Evolutionary conservation across 2,113 vertebrate genomes (phyloP), one percentile per base, ranked within the genome.

Genomic region (Pachyramphus minor): DNA sequence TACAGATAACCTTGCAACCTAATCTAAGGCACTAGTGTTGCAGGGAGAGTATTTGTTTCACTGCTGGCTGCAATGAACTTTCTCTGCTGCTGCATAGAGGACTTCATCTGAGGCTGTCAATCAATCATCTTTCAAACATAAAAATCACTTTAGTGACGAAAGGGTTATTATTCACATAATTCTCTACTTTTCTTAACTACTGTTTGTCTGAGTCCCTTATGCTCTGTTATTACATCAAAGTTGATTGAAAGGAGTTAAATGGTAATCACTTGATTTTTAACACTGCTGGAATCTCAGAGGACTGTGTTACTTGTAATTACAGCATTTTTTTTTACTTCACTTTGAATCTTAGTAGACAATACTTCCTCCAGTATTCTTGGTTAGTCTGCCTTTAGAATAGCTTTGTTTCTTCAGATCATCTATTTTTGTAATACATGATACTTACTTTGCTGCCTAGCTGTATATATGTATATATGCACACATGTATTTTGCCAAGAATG

Each of bases 161-260:
- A 62, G 49, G 64, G 82, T 79, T 95, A 80, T 91, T 95, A 84
- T 45, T 55, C 79, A 88, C 50, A 47, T 73, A 79, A 68, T 81
- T 81, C 49, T 90, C 55, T 81, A 44, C 56, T 85, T 92, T 90
- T 82, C 66, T 86, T 75, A 90, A 84, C 73, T 84, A 93, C 72
- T 95, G 56, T 91, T 90, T 93, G 96, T 77, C 87, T 1, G 11
- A 93, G 84, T 58, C 73, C 39, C 72, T 77, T 41, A 69, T 55
- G 64, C 86, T 91, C 90, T 9, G 14, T 80, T 75, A 91, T 91
- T 93, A 86, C 88, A 68, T 91, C 52, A 93, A 77, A 88, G 44
- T 75, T 94, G 92, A 96, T 96, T 94, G 96, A 96, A 96, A 92
- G 79, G 64, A 94, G 75, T 96, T 94, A 95, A 96, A 77, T 45